Base-by-base conservation (phyloP, 2,113 vertebrate genomes). In the Myrmecobius fasciatus region DNA sequence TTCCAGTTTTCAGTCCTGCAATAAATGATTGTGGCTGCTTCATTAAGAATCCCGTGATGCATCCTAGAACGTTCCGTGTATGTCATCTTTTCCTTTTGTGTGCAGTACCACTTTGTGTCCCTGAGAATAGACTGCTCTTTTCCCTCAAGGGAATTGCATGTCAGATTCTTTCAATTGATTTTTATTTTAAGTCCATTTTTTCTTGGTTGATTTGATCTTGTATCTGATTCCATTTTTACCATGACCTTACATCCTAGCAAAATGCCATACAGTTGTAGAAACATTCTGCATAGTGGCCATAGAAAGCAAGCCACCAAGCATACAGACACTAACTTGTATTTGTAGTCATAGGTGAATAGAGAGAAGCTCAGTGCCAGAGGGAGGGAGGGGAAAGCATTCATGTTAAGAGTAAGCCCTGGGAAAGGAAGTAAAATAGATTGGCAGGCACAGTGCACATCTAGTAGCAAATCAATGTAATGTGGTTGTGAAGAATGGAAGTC, bases 391-490 rank as follows among this genome's bases (percentile, higher is more conserved):
- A 8, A 28, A 67, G 5, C 43, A 3, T 7, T 28, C 2, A 7
- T 43, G 56, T 56, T 4, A 0, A 28, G 0, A 90, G 89, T 90
- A 47, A 90, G 47, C 48, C 46, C 25, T 90, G 47, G 47, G 89
- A 90, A 90, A 90, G 89, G 11, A 53, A 83, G 12, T 3, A 49
- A 47, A 49, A n/a, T 3, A 11, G 46, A 17, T 12, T 10, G 0
- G 52, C 92, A 3, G 26, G 43, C 2, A 2, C 0, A 4, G 52
- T 52, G 2, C 26, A 60, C 2, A 25, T 36, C 31, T 12, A 26
- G 46, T 31, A 90, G 89, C 89, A 90, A 90, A 90, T 25, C 95
- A 95, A 96, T 95, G 91, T 94, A 51, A n/a, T 47, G 88, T 52
- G 60, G 14, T 92, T 75, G 90, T 17, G 17, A 91, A 52, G 90